Evolutionary conservation across 2,113 vertebrate genomes (phyloP), one percentile per base, ranked within the genome.

Genomic region (Notarius lentiginosus): DNA sequence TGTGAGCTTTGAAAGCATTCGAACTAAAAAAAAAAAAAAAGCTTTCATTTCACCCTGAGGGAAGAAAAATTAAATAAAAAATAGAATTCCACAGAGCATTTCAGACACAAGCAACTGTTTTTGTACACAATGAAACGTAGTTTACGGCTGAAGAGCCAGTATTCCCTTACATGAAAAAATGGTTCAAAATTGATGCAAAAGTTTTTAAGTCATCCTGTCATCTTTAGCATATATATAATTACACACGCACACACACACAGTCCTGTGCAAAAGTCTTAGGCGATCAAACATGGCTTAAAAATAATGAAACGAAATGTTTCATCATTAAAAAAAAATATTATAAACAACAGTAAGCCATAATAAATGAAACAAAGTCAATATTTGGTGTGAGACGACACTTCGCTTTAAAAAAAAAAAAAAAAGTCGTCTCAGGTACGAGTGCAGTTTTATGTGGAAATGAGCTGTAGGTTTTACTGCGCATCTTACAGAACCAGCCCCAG

Each of bases 21-120:
- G 10, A 90, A 90, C 89, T 80, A 49, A 10, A 70, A 27, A 51
- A 51, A 63, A 82, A 83, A 91, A 90, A 89, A 89, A 72, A 72
- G 49, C 82, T 90, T 93, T 88, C 60, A 87, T 88, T 91, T 93
- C 86, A 92, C 92, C 94, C 94, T 94, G 93, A 94, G 93, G 87
- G 93, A 93, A 92, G 89, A 91, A 94, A 90, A 83, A 82, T 55
- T 22, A 10, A 83, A 83, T 47, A 72, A 84, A 86, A 80, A 53
- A 85, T 17, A 61, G 7, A 88, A 84, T 82, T 84, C 76, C 41
- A 88, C 88, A 70, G 84, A 87, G 7, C 84, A 89, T 91, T 92
- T 47, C 86, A 76, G 91, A 90, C 89, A 86, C 49, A 83, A 90
- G 68, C 83, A 85, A n/a, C 53, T 41, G 7, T 87, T 90, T 41